Evolutionary conservation across 2,888 invertebrate species (phyloP).

Genomic region (Teleiodes luculella): DNA sequence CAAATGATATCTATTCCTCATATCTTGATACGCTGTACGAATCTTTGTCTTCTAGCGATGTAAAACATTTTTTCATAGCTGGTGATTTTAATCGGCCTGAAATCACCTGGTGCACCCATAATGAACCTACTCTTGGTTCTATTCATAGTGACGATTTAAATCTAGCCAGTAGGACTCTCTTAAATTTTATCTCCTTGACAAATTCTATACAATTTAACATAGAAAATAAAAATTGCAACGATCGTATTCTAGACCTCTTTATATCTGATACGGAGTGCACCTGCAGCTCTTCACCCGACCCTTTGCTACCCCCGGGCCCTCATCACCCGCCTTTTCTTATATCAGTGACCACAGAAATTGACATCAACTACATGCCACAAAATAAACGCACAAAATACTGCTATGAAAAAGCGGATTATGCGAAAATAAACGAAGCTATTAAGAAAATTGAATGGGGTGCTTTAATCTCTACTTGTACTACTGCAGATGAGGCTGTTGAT

Average conservation of each 20-base stretch:
- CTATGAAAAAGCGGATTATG: not conserved
- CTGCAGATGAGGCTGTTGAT: not conserved
- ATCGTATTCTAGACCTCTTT: not conserved
- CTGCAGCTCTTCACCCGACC: not conserved
- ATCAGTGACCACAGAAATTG: not conserved
- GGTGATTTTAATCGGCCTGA: conserved; percentile 1
- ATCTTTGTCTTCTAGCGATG: not conserved
- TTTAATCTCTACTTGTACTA: not conserved
- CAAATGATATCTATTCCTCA: not conserved
- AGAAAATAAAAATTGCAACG: not conserved
- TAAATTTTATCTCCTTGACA: too few relatives aligned
- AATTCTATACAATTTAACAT: too few relatives aligned
- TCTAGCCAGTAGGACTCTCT: too few relatives aligned
- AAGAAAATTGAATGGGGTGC: not conserved
- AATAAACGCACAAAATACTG: not conserved
- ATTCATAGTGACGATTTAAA: too few relatives aligned
- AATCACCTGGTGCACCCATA: not conserved
- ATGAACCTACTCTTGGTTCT: too few relatives aligned
- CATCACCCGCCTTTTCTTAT: not conserved
- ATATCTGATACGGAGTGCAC: not conserved
- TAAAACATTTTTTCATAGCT: not conserved
- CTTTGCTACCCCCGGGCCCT: not conserved
- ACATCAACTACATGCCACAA: not conserved
- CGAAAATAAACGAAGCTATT: not conserved
- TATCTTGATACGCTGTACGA: not conserved